phyloP scores from a whole-genome alignment of 2,113 vertebrate species.

The Coptodon bakossiorum region DNA sequence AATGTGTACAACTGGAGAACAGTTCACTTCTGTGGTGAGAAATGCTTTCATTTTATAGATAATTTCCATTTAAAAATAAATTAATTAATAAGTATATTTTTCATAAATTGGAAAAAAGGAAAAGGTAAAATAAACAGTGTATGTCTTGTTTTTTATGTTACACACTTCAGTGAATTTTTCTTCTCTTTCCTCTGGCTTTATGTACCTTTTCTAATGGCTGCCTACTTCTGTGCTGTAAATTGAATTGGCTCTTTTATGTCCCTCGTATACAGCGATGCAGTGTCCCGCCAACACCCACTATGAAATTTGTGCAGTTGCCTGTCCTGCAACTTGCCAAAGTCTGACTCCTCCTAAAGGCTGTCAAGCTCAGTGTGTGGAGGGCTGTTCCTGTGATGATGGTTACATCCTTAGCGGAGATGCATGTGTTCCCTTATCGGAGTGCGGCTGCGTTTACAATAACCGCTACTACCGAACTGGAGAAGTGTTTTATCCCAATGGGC shows the following conservation, averaged over 20 bases:
- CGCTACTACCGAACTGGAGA: slow-evolving; percentile 55
- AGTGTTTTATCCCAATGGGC: slow-evolving; percentile 55
- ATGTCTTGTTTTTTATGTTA: background rate
- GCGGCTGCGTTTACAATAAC: slow-evolving; percentile 55
- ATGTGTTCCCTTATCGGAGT: slow-evolving; percentile 57
- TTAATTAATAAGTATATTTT: background rate
- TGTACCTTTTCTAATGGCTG: background rate
- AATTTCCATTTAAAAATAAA: background rate
- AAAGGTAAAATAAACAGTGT: background rate
- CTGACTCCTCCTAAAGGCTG: slow-evolving; percentile 48
- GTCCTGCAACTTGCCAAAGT: slow-evolving; percentile 60
- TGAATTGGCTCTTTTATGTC: background rate
- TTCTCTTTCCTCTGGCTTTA: background rate
- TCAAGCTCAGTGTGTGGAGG: slow-evolving; percentile 51
- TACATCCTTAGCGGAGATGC: slow-evolving; percentile 59
- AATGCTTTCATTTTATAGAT: background rate
- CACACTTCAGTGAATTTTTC: background rate
- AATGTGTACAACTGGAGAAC: slow-evolving; percentile 64
- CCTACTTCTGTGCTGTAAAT: background rate
- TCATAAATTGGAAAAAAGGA: background rate
- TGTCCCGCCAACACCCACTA: slow-evolving; percentile 71
- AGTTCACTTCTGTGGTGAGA: slow-evolving; percentile 67
- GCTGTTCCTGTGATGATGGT: slow-evolving; percentile 67
- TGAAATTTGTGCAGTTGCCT: slow-evolving; percentile 60
- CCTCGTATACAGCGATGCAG: slow-evolving; percentile 34